Conservation (phyloP, 2,113 vertebrate species). For the Callipepla squamata region DNA sequence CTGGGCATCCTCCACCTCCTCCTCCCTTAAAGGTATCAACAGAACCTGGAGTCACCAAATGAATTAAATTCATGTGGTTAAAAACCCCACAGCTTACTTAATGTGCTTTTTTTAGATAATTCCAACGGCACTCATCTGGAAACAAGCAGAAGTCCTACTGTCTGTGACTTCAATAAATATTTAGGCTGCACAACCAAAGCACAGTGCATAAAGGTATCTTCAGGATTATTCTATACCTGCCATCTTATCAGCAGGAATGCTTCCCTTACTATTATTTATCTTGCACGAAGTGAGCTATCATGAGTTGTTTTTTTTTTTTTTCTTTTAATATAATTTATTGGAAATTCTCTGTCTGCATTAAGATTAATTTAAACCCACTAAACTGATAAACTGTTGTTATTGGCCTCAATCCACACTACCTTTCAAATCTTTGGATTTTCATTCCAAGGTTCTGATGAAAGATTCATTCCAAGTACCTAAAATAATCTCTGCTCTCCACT, state of each 20-base stretch:
- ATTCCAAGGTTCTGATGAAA: constrained; percentile 39
- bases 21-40: background rate
- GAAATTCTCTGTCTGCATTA: constrained; percentile 44
- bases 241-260: constrained; percentile 12
- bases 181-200: constrained; percentile 50
- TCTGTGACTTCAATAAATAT: constrained; percentile 35
- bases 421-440: constrained; percentile 54
- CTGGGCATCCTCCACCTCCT: background rate
- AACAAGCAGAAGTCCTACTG: background rate
- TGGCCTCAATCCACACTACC: constrained; percentile 12
- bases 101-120: constrained; percentile 32
- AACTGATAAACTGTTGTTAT: constrained; percentile 46
- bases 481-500: constrained; percentile 51
- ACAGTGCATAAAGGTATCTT: constrained; percentile 5
- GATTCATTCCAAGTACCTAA: constrained; percentile 31
- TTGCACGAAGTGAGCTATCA: background rate
- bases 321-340: constrained; percentile 43
- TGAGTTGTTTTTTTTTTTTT: background rate
- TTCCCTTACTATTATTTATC: constrained; percentile 28
- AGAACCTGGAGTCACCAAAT: background rate
- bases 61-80: background rate
- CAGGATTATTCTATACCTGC: constrained; percentile 37
- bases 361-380: constrained; percentile 50
- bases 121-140: constrained; percentile 11
- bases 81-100: background rate